phyloP scores from a whole-genome alignment of 2,888 invertebrate species.

The Caenorhabditis wallacei region DNA sequence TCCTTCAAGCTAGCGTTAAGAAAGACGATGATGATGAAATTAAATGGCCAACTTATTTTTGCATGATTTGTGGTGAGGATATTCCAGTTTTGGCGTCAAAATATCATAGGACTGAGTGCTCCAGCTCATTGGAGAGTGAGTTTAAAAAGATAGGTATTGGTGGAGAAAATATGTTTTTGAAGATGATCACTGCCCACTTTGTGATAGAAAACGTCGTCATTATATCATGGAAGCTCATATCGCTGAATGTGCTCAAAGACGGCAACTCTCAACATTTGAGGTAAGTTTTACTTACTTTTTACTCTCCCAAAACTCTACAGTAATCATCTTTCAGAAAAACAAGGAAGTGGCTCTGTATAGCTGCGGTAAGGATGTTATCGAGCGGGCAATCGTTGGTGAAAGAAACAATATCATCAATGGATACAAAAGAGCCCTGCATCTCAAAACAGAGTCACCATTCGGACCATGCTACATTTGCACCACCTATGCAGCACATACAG shows the following conservation, averaged over 20 bases:
- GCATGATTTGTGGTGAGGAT: neutral
- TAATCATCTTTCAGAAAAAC: neutral
- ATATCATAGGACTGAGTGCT: neutral
- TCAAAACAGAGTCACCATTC: neutral
- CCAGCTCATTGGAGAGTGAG: neutral
- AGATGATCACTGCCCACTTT: slow-evolving; percentile 36
- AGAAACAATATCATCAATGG: neutral
- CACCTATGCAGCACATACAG: neutral
- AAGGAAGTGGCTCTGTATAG: neutral
- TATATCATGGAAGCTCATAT: slow-evolving; percentile 22
- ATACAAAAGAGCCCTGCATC: slow-evolving; percentile 7
- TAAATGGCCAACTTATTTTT: neutral
- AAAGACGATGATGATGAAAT: neutral
- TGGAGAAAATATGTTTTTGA: neutral
- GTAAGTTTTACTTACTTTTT: neutral
- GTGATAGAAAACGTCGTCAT: slow-evolving; percentile 4
- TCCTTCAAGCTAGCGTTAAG: too few species aligned
- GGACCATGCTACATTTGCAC: neutral
- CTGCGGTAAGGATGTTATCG: neutral
- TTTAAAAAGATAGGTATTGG: neutral
- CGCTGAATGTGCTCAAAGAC: neutral
- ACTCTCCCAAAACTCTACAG: too few species aligned
- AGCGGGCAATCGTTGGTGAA: neutral
- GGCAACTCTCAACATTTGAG: neutral
- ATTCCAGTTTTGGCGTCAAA: slow-evolving; percentile 1